These are phyloP conservation scores for Elmis aenea DNA, from an alignment of 2,888 invertebrate species.

Conservation along the genomic window DNA sequence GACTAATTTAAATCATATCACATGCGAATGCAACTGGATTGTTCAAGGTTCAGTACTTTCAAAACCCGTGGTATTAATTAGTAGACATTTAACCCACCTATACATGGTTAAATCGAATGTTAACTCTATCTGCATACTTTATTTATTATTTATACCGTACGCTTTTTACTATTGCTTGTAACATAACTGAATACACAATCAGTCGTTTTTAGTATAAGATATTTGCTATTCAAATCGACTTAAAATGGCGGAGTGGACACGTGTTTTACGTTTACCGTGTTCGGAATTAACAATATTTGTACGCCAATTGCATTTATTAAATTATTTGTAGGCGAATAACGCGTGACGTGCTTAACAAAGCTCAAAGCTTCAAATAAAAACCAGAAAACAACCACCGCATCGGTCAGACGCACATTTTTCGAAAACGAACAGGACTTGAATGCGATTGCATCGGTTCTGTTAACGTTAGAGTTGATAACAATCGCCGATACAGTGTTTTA, in stretches of 20 bases:
- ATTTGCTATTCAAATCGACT: too few species aligned
- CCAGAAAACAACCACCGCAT: too few species aligned
- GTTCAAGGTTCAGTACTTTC: constrained; percentile 8
- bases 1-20: constrained; percentile 4
- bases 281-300: constrained; percentile 12
- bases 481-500: too few species aligned
- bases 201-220: background rate
- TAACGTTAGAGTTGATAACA: too few species aligned
- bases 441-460: too few species aligned
- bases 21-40: constrained; percentile 1
- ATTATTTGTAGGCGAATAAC: constrained; percentile 9
- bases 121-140: background rate
- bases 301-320: constrained; percentile 16
- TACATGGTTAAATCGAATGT: background rate
- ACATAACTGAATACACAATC: background rate
- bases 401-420: too few species aligned
- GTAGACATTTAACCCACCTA: background rate
- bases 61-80: constrained; percentile 1
- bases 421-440: too few species aligned
- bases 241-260: too few species aligned
- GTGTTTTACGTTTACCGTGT: too few species aligned
- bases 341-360: constrained; percentile 8
- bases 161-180: too few species aligned
- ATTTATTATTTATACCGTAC: background rate
- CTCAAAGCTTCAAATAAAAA: too few species aligned